Evolutionary conservation across 2,888 invertebrate species (phyloP), one percentile per base, ranked within the genome.

Genomic region (Scotopteryx bipunctaria): DNA sequence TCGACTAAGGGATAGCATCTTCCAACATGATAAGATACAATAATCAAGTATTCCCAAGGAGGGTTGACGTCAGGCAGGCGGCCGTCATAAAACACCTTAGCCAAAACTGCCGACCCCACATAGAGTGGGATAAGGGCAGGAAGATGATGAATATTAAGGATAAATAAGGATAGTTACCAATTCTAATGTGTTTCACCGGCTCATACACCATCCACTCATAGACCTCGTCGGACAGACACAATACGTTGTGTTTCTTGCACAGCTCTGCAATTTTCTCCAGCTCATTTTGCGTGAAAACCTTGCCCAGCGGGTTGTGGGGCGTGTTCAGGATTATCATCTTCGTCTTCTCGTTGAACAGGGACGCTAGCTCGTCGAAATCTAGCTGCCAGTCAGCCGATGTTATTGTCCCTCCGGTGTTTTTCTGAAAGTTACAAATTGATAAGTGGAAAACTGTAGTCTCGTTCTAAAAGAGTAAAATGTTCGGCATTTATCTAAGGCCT

Each of bases 221-320:
- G 0, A 99, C 99, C 83, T 99, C 99, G 83, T 99, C 99, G 0
- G 98, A 95, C 13, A 99, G 85, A 49, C 98, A 98, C 5, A 99
- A 86, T 2, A 96, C 95, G 78, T 99, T 95, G 92, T 97, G 95
- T 73, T 98, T 97, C 76, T 95, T 95, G 79, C 98, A 99, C 49
- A 99, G 86, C 61, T 95, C 91, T 0, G 98, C 98, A 62, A 99
- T 96, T 58, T 93, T 75, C 64, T 93, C 89, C 59, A 97, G 76
- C 78, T 97, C 97, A 1, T 92, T 81, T 23, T 73, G 62, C 0
- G 92, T 92, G 71, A 94, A 95, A 2, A 98, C 85, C 88, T 99
- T 99, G 33, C 99, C 99, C 0, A 98, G 82, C 0, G 99, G 99
- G 86, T 99, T 99, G 83, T 99, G 97, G 0, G 99, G 99, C 0